These are phyloP conservation scores for Xanthia togata DNA, from an alignment of 2,888 invertebrate species.

Conservation along the genomic window DNA sequence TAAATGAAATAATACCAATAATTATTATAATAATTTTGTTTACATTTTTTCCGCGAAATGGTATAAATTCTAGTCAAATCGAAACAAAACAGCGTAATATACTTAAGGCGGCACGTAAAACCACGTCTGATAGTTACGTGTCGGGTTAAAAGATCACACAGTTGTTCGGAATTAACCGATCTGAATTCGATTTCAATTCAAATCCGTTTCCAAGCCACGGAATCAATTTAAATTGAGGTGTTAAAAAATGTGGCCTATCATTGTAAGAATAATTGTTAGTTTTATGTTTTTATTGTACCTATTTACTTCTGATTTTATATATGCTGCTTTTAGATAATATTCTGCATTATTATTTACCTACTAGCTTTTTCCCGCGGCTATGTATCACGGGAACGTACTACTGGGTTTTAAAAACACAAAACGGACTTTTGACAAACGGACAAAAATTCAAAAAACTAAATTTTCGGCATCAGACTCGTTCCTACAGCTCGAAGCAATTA, in stretches of 20 bases:
- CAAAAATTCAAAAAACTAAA: too few relatives aligned
- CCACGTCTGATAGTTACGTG: conserved; percentile 39
- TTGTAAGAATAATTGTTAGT: not conserved
- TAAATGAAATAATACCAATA: not conserved
- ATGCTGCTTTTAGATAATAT: not conserved
- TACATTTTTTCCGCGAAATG: not conserved
- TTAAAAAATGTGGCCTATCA: conserved; percentile 11
- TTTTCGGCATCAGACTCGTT: too few relatives aligned
- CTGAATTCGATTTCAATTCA: conserved; percentile 40
- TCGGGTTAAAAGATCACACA: conserved; percentile 44
- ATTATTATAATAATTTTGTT: not conserved
- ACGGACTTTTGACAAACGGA: too few relatives aligned
- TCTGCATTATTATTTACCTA: not conserved
- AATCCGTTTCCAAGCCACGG: conserved; percentile 23
- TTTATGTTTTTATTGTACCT: not conserved
- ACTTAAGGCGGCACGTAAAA: not conserved
- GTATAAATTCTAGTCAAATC: not conserved
- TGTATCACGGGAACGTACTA: too few relatives aligned
- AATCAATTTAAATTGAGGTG: conserved; percentile 28
- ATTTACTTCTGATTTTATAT: not conserved
- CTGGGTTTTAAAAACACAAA: too few relatives aligned
- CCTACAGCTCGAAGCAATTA: too few relatives aligned
- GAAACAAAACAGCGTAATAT: conserved; percentile 9
- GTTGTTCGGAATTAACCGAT: conserved; percentile 41
- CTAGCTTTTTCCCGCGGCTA: too few relatives aligned